Percentiles rank a stretch among this genome's conserved stretches.
Conservation (phyloP, 2,888 invertebrate genomes). For the Tortricodes alternella region DNA sequence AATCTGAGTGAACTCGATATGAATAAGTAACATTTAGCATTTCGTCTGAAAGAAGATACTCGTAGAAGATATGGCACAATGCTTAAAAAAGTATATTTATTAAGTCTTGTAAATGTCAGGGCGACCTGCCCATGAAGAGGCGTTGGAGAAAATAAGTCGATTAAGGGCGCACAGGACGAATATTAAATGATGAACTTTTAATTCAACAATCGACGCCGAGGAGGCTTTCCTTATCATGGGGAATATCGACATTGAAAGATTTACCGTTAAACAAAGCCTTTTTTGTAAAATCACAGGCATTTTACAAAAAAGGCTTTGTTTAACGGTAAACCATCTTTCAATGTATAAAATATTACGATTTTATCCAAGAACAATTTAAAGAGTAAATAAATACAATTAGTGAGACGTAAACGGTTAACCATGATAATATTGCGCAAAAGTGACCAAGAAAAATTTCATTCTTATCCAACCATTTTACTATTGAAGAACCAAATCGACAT, state of each 20-base stretch:
- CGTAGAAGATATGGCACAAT: background rate
- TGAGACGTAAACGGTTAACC: too few species aligned
- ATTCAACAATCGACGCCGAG: background rate
- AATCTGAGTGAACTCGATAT: too few species aligned
- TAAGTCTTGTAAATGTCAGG: background rate
- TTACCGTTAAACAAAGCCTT: background rate
- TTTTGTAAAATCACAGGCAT: too few species aligned
- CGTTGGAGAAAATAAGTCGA: conserved; percentile 3
- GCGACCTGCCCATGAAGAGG: background rate
- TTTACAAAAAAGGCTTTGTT: too few species aligned
- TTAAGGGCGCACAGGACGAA: conserved; percentile 1
- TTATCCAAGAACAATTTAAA: too few species aligned
- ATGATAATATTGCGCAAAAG: too few species aligned
- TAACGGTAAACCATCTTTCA: too few species aligned
- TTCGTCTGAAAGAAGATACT: background rate
- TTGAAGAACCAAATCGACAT: background rate
- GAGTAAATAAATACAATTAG: too few species aligned
- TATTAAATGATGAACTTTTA: conserved; percentile 2
- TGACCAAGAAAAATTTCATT: too few species aligned
- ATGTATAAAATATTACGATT: too few species aligned
- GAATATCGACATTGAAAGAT: background rate
- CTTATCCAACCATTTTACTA: background rate
- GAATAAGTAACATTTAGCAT: background rate
- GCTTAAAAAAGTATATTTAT: background rate
- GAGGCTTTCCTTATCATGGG: background rate